Percentiles rank a stretch among this genome's conserved stretches.
These are phyloP conservation scores for Ciconia maguari DNA, from an alignment of 2,113 vertebrate genomes.

Conservation along the genomic window DNA sequence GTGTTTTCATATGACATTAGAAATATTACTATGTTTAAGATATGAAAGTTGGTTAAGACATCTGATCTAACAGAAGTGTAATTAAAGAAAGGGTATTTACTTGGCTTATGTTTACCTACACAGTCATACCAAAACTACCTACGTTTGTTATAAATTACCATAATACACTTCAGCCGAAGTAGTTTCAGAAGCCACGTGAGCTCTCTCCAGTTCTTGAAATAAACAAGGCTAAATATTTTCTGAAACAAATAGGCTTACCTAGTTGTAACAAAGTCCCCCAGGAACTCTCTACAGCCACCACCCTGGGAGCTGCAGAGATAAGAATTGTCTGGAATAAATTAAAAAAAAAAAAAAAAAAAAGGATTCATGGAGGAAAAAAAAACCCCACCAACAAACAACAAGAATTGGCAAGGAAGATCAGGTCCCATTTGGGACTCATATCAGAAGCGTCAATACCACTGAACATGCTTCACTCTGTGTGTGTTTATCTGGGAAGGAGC, in stretches of 20 bases:
- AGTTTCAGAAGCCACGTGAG: not conserved
- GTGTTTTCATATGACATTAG: not conserved
- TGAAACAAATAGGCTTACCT: not conserved
- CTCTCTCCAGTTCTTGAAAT: not conserved
- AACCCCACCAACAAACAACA: rapidly evolving
- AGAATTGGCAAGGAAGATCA: not conserved
- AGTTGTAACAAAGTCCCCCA: not conserved
- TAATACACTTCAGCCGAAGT: not conserved
- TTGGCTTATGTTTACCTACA: not conserved
- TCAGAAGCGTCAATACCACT: not conserved
- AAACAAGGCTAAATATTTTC: not conserved
- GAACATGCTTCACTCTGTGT: not conserved
- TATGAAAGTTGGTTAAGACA: not conserved
- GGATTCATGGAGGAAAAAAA: not conserved
- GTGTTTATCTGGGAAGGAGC: not conserved
- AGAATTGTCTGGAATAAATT: not conserved
- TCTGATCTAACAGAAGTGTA: not conserved
- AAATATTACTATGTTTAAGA: not conserved
- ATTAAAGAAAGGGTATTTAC: not conserved
- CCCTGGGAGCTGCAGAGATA: not conserved
- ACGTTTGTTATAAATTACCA: not conserved
- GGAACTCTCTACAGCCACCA: not conserved
- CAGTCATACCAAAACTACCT: not conserved
- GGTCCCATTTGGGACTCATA: not conserved
- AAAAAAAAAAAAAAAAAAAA: not conserved